phyloP scores from a whole-genome alignment of 2,888 invertebrate species.

The Platerodrilus igneus region DNA sequence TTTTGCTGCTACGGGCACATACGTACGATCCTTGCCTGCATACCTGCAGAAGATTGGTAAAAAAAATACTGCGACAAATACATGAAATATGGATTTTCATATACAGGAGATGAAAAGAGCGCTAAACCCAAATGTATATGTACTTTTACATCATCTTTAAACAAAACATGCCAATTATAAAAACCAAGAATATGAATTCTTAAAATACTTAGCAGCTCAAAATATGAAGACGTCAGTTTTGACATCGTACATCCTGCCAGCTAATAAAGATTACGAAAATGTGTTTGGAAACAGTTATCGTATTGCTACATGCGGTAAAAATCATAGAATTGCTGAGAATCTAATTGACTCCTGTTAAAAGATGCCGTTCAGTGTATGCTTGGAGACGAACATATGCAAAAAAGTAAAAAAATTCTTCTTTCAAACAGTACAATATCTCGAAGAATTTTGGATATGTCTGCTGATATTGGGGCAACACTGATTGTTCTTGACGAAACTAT shows the following conservation, averaged over 20 bases:
- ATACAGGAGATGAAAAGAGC: too few relatives aligned
- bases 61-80: too few relatives aligned
- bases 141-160: conserved; percentile 9
- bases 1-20: too few relatives aligned
- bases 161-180: conserved; percentile 9
- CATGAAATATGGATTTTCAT: conserved; percentile 12
- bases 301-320: conserved; percentile 20
- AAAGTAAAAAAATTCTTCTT: conserved; percentile 19
- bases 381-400: conserved; percentile 14
- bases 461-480: conserved; percentile 18
- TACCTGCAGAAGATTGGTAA: too few relatives aligned
- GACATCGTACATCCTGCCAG: conserved; percentile 2
- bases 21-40: too few relatives aligned
- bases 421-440: too few relatives aligned
- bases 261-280: conserved; percentile 16
- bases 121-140: conserved; percentile 1
- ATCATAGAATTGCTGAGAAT: conserved; percentile 23
- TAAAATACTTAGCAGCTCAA: conserved; percentile 6
- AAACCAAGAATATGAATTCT: conserved; percentile 3
- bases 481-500: conserved; percentile 16
- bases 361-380: conserved; percentile 20
- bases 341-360: conserved; percentile 19
- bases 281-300: conserved; percentile 17
- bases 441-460: conserved; percentile 20
- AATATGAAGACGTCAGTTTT: conserved; percentile 3